These are phyloP conservation scores for Baryphthengus martii DNA, from an alignment of 2,113 vertebrate species.

Conservation along the genomic window DNA sequence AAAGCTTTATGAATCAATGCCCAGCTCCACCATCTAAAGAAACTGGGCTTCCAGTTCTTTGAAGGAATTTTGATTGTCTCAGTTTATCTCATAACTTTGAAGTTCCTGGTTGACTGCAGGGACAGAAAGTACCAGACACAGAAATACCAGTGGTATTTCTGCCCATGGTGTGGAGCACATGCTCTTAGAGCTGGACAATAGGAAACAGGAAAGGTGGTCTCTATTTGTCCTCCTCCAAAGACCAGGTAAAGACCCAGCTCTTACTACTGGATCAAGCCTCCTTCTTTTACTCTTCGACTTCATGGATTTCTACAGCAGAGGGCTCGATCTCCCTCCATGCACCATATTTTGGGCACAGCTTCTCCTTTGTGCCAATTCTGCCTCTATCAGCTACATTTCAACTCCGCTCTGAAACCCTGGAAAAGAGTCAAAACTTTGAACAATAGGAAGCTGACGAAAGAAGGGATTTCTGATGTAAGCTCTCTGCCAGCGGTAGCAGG, in stretches of 20 bases:
- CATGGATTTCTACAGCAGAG: not conserved
- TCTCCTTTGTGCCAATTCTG: not conserved
- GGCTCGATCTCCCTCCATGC: not conserved
- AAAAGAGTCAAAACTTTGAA: not conserved
- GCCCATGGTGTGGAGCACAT: fast-evolving
- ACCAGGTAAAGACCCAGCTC: not conserved
- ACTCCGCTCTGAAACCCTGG: not conserved
- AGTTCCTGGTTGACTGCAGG: not conserved
- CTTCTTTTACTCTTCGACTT: not conserved
- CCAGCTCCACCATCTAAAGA: not conserved
- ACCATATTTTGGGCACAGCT: not conserved
- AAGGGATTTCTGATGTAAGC: not conserved
- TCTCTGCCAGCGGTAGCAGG: not conserved
- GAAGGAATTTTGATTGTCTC: not conserved
- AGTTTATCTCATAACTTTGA: not conserved
- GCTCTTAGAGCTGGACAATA: not conserved
- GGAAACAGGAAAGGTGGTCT: not conserved
- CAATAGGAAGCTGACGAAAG: not conserved
- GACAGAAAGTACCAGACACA: not conserved
- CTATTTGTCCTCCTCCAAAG: not conserved
- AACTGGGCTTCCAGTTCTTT: not conserved
- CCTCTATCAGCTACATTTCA: not conserved
- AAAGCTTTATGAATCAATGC: not conserved
- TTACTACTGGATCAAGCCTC: not conserved
- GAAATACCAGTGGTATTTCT: not conserved